Evolutionary conservation across 2,113 vertebrate species (phyloP).

Genomic region (Caranx ignobilis): DNA sequence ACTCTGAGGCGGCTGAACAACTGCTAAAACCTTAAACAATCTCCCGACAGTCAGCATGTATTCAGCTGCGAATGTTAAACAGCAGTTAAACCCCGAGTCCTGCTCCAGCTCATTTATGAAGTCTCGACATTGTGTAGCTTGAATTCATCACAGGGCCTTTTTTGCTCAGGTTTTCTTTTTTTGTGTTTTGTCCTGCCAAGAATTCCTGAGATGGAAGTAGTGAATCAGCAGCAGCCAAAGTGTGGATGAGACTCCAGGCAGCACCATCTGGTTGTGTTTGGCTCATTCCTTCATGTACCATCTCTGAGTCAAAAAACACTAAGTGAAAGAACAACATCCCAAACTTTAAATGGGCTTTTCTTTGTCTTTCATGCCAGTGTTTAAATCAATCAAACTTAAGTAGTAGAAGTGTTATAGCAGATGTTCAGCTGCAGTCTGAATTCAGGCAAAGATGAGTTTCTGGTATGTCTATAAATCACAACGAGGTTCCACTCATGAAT

Average conservation of each 20-base stretch:
- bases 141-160: constrained; percentile 20
- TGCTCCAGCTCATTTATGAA: constrained; percentile 38
- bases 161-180: not conserved
- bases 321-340: constrained; percentile 21
- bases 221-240: constrained; percentile 30
- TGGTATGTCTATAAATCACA: not conserved
- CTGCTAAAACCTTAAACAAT: constrained; percentile 19
- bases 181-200: constrained; percentile 60
- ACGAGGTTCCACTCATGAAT: not conserved
- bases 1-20: not conserved
- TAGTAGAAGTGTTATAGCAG: not conserved
- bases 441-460: constrained; percentile 1
- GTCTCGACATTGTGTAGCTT: constrained; percentile 47
- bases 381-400: not conserved
- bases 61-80: constrained; percentile 16
- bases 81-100: constrained; percentile 17
- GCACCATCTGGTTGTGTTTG: constrained; percentile 65
- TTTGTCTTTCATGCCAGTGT: not conserved
- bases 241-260: constrained; percentile 22
- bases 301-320: constrained; percentile 22
- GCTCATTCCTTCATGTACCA: constrained; percentile 34
- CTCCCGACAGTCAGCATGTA: not conserved
- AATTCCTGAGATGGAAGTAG: constrained; percentile 38
- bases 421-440: not conserved
- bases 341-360: not conserved